Percentiles rank a stretch among this genome's conserved stretches.
phyloP scores from a whole-genome alignment of 2,797 vertebrate species.

The Dipus sagitta region DNA sequence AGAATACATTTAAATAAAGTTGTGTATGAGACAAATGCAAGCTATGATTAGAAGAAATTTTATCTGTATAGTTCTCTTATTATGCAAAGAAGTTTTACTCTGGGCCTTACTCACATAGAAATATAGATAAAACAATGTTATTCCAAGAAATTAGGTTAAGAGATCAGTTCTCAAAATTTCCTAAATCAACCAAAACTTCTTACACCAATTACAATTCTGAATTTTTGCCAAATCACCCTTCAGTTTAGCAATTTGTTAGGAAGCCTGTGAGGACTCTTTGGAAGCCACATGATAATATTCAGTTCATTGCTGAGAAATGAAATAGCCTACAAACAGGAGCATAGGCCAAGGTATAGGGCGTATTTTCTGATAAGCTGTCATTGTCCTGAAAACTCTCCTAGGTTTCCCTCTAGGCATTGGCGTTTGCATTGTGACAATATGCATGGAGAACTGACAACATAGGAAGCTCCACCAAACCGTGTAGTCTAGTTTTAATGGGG shows the following conservation, averaged over 20 bases:
- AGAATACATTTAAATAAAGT: constrained; percentile 3
- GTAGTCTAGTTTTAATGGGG: neutral
- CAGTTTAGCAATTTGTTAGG: neutral
- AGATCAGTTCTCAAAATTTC: neutral
- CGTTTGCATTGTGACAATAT: too few species aligned
- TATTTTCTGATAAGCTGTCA: neutral
- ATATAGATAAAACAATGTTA: neutral
- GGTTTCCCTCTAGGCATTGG: neutral
- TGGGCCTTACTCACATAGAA: neutral
- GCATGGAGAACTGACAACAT: too few species aligned
- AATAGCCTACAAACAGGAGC: neutral
- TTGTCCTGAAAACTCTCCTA: rapidly evolving
- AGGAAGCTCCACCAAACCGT: neutral
- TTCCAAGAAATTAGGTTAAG: neutral
- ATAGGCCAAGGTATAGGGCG: rapidly evolving
- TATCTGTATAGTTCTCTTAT: neutral
- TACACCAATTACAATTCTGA: neutral
- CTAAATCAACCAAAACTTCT: too few species aligned
- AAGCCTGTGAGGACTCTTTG: neutral
- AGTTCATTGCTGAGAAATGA: neutral
- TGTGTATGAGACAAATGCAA: constrained; percentile 20
- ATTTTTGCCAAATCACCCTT: neutral
- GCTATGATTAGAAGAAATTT: neutral
- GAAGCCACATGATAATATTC: too few species aligned
- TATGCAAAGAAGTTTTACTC: neutral